Evolutionary conservation across 2,113 vertebrate species (phyloP), one percentile per base, ranked within the genome.

Genomic region (Cheilinus undulatus): DNA sequence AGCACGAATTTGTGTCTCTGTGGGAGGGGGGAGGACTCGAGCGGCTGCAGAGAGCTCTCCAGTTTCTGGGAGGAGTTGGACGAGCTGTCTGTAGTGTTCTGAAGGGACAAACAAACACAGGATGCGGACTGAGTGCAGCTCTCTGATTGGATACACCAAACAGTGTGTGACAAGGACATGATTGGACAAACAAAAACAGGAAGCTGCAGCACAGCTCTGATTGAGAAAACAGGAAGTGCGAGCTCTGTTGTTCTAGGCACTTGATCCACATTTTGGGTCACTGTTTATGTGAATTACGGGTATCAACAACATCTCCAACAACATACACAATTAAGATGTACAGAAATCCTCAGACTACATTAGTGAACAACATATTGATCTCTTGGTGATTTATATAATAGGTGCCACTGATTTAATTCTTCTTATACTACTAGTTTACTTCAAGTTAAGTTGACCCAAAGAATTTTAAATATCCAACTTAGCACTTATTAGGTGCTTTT

Each of bases 1-100:
- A 96, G 89, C 76, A 96, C 93, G 78, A 94, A 96, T 82, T 86
- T 92, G 89, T 97, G 95, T 88, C 93, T 95, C 80, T 94, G 94
- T 69, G 96, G 94, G 74, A 95, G 95, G 14, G 95, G 90, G 67
- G 97, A 95, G 84, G 96, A 95, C 69, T 96, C 95, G 77, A 97
- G 86, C 51, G 94, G 94, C 89, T 95, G 93, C 61, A 95, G 72
- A 23, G 95, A 91, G 67, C 80, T 62, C 80, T 94, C 94, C 79
- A 93, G 83, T 53, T 89, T 93, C 76, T 93, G 92, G 69, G 93
- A 94, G 70, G 94, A 94, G 89, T 94, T 94, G 65, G 93, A 94
- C 12, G 94, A 94, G 88, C 93, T 94, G 91, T 94, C 94, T 24
- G 94, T 94, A 88, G 90, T 83, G 65, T 91, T 94, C 94, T 94